A percentile compares a stretch with the other conserved stretches of the same genome.
phyloP scores from a whole-genome alignment of 2,113 vertebrate genomes.

The Oncorhynchus keta region DNA sequence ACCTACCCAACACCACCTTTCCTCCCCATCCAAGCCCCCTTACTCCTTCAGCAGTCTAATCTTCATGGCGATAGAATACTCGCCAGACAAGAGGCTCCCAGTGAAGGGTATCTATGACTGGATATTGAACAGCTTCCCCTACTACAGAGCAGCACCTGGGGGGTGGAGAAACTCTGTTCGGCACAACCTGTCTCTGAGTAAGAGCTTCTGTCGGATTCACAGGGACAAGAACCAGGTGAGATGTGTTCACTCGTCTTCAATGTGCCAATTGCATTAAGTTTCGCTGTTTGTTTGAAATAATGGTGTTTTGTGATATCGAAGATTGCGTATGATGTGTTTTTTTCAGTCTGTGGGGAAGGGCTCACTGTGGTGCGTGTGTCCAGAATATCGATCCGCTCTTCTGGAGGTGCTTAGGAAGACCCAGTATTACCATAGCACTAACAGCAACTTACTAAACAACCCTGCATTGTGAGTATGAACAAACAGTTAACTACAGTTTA shows the following conservation, averaged over 20 bases:
- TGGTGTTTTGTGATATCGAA: neutral
- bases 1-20: conserved; percentile 20
- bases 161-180: conserved; percentile 82
- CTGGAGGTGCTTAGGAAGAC: conserved; percentile 76
- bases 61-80: conserved; percentile 81
- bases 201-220: conserved; percentile 76
- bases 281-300: neutral
- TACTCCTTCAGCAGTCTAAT: conserved; percentile 81
- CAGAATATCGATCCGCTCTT: conserved; percentile 70
- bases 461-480: conserved; percentile 69
- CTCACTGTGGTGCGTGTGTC: conserved; percentile 77
- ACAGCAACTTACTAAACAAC: conserved; percentile 66
- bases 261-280: conserved; percentile 9
- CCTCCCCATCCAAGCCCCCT: conserved; percentile 67
- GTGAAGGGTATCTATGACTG: conserved; percentile 79
- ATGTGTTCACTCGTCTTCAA: neutral
- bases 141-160: conserved; percentile 71
- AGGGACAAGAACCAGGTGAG: conserved; percentile 74
- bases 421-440: conserved; percentile 71
- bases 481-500: neutral
- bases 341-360: conserved; percentile 75
- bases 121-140: conserved; percentile 77
- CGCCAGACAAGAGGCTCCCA: conserved; percentile 71
- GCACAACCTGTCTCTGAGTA: conserved; percentile 80
- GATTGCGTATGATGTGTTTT: conserved; percentile 28